Conservation (phyloP, 2,113 vertebrate genomes). For the Colinus virginianus region DNA sequence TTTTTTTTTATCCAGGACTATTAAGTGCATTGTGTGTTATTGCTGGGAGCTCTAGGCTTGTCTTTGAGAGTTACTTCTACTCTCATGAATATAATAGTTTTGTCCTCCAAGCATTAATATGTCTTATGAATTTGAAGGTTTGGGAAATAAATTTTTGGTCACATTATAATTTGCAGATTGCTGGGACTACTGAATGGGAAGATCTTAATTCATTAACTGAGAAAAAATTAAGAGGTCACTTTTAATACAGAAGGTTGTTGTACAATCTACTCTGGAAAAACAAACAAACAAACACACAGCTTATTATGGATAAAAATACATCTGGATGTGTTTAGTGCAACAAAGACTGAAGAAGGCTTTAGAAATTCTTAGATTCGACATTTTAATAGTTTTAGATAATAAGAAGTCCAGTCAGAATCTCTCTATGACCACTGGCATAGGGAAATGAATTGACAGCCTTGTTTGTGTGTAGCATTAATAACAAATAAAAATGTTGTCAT, state of each 20-base stretch:
- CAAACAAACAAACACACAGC: background rate
- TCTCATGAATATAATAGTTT: background rate
- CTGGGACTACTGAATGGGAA: background rate
- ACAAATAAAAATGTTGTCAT: background rate
- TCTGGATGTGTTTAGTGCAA: background rate
- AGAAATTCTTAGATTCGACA: background rate
- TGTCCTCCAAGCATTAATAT: background rate
- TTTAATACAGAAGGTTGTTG: background rate
- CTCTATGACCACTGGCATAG: background rate
- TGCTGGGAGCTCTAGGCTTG: background rate
- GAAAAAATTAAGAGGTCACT: background rate
- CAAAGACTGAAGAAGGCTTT: background rate
- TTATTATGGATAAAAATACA: background rate
- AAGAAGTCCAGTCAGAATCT: background rate
- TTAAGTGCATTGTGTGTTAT: slow-evolving; percentile 17
- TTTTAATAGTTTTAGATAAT: background rate
- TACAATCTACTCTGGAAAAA: background rate
- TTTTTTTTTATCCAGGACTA: background rate
- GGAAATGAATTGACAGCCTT: background rate
- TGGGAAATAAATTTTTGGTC: background rate
- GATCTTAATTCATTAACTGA: background rate
- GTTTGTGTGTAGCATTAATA: background rate
- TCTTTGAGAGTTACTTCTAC: slow-evolving; percentile 3
- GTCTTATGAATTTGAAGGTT: background rate
- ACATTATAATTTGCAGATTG: background rate